Conservation (phyloP, 1,140 invertebrate genomes). For the Halesus radiatus region DNA sequence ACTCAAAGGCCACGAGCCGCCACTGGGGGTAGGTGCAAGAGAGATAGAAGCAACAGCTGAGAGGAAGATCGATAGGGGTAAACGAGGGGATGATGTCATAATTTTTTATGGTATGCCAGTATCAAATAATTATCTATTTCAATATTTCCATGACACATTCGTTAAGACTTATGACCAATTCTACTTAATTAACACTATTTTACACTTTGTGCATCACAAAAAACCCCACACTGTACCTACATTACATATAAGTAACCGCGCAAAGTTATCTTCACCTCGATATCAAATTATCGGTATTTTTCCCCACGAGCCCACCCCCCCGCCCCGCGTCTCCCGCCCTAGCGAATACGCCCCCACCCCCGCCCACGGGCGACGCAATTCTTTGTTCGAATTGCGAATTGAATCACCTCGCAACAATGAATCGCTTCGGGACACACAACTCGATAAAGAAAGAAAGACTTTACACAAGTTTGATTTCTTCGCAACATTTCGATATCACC, state of each 20-base stretch:
- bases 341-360: background rate
- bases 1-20: no score
- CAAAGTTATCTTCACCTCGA: slow-evolving; percentile 32
- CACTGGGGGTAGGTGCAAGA: no score
- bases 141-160: no score
- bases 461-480: slow-evolving; percentile 4
- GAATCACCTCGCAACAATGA: slow-evolving; percentile 47
- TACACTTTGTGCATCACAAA: no score
- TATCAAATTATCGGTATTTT: slow-evolving; percentile 32
- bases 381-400: slow-evolving; percentile 45
- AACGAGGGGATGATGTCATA: no score
- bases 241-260: background rate
- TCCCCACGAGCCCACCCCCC: background rate
- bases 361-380: slow-evolving; percentile 42
- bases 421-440: slow-evolving; percentile 41
- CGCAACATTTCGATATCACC: slow-evolving; percentile 1
- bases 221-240: background rate
- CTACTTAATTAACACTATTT: no score
- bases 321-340: background rate
- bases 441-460: slow-evolving; percentile 39
- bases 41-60: no score
- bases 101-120: no score
- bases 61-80: no score
- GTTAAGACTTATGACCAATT: no score
- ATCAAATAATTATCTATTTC: no score